Percentiles rank a stretch among this genome's conserved stretches.
phyloP scores from a whole-genome alignment of 2,113 vertebrate genomes.

The Dicentrarchus labrax region DNA sequence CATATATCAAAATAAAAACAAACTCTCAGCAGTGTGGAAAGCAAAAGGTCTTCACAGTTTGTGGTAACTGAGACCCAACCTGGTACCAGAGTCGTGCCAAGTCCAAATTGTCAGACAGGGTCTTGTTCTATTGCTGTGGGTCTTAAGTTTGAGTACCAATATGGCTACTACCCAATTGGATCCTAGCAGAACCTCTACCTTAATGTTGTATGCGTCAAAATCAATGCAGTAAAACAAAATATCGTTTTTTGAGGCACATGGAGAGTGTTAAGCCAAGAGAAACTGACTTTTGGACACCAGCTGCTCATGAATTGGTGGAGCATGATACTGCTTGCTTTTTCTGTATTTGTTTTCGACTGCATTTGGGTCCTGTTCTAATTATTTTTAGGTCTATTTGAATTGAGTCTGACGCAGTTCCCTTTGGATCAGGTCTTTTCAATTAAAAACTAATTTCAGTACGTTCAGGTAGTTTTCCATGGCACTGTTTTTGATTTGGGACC shows the following conservation, averaged over 20 bases:
- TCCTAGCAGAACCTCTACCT: background rate
- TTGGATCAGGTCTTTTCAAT: background rate
- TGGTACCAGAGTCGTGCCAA: background rate
- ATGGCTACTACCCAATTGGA: background rate
- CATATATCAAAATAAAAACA: background rate
- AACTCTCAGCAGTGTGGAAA: background rate
- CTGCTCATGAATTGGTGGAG: constrained; percentile 30
- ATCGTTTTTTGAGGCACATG: constrained; percentile 13
- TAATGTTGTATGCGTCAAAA: background rate
- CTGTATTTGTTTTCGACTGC: background rate
- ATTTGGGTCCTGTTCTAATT: background rate
- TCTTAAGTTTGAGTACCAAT: background rate
- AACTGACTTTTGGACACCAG: constrained; percentile 35
- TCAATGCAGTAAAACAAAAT: background rate
- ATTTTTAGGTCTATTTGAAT: background rate
- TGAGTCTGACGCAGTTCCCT: too few species aligned
- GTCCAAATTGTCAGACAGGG: background rate
- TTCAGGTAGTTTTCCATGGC: background rate
- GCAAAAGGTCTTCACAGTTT: too few species aligned
- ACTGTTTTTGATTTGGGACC: background rate
- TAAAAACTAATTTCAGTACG: background rate
- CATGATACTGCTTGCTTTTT: background rate
- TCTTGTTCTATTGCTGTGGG: background rate
- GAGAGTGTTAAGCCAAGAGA: too few species aligned
- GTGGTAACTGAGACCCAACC: background rate